Evolutionary conservation across 2,797 vertebrate genomes (phyloP).

Genomic region (Bradypodion pumilum): DNA sequence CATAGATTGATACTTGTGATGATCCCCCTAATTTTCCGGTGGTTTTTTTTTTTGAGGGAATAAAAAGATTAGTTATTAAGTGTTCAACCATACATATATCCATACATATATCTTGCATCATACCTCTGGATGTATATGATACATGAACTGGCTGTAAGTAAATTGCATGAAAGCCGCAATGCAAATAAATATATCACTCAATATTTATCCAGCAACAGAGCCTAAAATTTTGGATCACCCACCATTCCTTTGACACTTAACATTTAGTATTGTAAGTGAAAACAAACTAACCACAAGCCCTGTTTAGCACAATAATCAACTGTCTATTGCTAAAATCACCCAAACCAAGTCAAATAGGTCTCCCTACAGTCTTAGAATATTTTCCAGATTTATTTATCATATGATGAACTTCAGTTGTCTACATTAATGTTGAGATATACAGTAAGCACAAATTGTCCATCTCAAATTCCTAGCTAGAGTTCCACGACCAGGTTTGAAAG

Average conservation of each 20-base stretch:
- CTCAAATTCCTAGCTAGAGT: too few species aligned
- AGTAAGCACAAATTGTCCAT: too few species aligned
- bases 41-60: not conserved
- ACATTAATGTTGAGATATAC: too few species aligned
- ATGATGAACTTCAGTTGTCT: too few species aligned
- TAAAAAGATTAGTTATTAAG: not conserved
- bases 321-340: not conserved
- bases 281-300: not conserved
- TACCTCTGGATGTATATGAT: not conserved
- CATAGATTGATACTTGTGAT: not conserved
- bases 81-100: not conserved
- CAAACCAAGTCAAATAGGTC: not conserved
- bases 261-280: not conserved
- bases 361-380: not conserved
- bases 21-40: not conserved
- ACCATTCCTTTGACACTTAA: not conserved
- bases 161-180: slow-evolving; percentile 7
- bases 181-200: not conserved
- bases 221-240: not conserved
- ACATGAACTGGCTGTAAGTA: not conserved
- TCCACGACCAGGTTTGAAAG: too few species aligned
- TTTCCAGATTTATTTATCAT: not conserved
- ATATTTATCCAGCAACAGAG: not conserved
- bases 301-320: not conserved
- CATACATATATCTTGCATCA: not conserved